Evolutionary conservation across 1,140 invertebrate species (phyloP), one percentile per base, ranked within the genome.

Genomic region (Sarcophaga bullata): DNA sequence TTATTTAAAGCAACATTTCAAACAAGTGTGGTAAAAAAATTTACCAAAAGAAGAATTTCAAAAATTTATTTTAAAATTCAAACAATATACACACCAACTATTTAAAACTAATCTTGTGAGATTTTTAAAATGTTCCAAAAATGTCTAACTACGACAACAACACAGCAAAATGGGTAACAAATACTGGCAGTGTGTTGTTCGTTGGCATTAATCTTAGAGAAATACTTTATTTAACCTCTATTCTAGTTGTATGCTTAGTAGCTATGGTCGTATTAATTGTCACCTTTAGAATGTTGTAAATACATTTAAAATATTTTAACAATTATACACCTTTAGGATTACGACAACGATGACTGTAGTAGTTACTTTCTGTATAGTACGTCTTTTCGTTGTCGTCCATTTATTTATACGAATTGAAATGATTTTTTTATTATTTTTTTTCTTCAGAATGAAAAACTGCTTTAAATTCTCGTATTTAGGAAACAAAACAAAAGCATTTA

Each of bases 221-320:
- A 58, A 58, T 58, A n/a, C 54, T 58, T 58, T 58, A 58, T 11
- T 58, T 58, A 58, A 58, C 54, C 54, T 58, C 54, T 58, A n/a
- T 58, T 58, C n/a, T 58, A 13, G 13, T 15, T 11, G 13, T 58
- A 15, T 7, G 15, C 13, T n/a, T n/a, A 58, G 13, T 58, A 58
- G 54, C 13, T n/a, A n/a, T 68, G 19, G 62, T 68, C n/a, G n/a
- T 68, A 19, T 78, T 78, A 78, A 78, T 78, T 78, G 75, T 78
- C 75, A 78, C 75, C 75, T 50, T 50, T 49, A 52, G 75, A 78
- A 78, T 78, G 75, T 78, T 78, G 75, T 78, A 50, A 78, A 49
- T 50, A 50, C n/a, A 50, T 78, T 52, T 49, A 10, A 52, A 78
- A 78, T 78, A 78, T 78, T 78, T 78, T 48, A 78, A 52, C 75